Percentiles rank a stretch among this genome's conserved stretches.
phyloP scores from a whole-genome alignment of 2,888 invertebrate species.

The Bhutanitis thaidina region DNA sequence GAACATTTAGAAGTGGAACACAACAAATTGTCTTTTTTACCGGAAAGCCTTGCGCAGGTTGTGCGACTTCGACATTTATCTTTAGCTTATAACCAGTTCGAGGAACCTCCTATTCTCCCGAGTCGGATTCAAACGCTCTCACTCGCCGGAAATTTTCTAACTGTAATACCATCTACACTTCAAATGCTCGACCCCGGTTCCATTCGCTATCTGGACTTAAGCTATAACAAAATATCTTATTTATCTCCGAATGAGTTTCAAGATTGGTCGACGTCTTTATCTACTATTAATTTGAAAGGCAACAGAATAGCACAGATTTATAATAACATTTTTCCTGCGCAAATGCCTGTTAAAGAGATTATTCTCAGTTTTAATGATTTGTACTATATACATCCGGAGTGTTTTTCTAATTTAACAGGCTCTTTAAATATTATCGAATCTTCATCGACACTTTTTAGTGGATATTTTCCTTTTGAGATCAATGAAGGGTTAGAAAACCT shows the following conservation, averaged over 20 bases:
- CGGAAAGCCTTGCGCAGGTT: slow-evolving; percentile 84
- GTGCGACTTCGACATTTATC: slow-evolving; percentile 88
- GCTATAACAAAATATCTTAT: slow-evolving; percentile 91
- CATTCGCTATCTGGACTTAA: slow-evolving; percentile 89
- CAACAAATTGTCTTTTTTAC: slow-evolving; percentile 85
- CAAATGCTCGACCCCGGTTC: slow-evolving; percentile 86
- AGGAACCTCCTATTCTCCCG: slow-evolving; percentile 82
- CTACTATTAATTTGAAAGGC: slow-evolving; percentile 90
- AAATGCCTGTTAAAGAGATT: slow-evolving; percentile 90
- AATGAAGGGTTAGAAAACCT: slow-evolving; percentile 86
- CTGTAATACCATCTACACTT: slow-evolving; percentile 85
- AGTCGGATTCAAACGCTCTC: slow-evolving; percentile 87
- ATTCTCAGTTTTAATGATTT: slow-evolving; percentile 95
- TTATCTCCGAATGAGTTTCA: slow-evolving; percentile 87
- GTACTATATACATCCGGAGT: slow-evolving; percentile 88
- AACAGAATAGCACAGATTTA: slow-evolving; percentile 89
- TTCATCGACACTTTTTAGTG: slow-evolving; percentile 90
- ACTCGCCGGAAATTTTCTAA: slow-evolving; percentile 89
- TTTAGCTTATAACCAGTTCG: slow-evolving; percentile 86
- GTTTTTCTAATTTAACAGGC: slow-evolving; percentile 87
- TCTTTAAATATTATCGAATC: slow-evolving; percentile 91
- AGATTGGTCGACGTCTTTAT: slow-evolving; percentile 88
- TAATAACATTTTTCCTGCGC: slow-evolving; percentile 85
- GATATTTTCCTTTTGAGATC: slow-evolving; percentile 87
- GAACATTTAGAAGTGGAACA: slow-evolving; percentile 92